Conservation (phyloP, 2,113 vertebrate genomes). For the Colistium nudipinnis region DNA sequence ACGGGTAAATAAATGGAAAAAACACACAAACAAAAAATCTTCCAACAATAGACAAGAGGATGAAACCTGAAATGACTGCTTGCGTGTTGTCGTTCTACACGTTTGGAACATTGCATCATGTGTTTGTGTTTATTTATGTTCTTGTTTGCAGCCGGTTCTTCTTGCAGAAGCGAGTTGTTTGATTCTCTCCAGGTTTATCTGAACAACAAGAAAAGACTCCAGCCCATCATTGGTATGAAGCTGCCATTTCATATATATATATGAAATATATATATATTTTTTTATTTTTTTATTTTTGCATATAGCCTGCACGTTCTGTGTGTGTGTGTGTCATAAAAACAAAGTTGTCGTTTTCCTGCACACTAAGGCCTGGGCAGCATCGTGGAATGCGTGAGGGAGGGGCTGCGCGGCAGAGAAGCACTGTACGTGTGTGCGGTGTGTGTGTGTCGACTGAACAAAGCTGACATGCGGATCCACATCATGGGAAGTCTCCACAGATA, state of each 20-base stretch:
- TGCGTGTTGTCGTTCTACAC: not conserved
- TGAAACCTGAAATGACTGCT: too few species aligned
- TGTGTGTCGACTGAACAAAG: conserved; percentile 57
- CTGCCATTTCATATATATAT: too few species aligned
- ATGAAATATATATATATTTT: too few species aligned
- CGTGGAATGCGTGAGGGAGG: conserved; percentile 66
- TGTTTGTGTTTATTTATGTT: not conserved
- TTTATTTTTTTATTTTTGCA: too few species aligned
- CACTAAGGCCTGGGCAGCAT: conserved; percentile 69
- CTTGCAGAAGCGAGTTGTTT: conserved; percentile 58
- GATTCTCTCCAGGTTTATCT: conserved; percentile 70
- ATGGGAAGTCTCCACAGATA: conserved; percentile 77
- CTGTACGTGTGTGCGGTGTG: conserved; percentile 75
- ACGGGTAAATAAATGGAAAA: too few species aligned
- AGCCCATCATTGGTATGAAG: conserved; percentile 76
- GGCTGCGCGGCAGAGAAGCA: conserved; percentile 7
- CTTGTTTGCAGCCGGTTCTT: conserved; percentile 38
- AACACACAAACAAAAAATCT: too few species aligned
- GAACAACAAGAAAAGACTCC: conserved; percentile 66
- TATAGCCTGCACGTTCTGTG: too few species aligned
- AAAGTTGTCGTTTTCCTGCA: not conserved
- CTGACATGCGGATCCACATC: conserved; percentile 76
- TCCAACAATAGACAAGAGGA: too few species aligned
- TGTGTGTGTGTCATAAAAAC: not conserved
- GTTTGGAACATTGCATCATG: not conserved